These are phyloP conservation scores for Oncorhynchus mykiss DNA, from an alignment of 2,113 vertebrate genomes.

Conservation along the genomic window DNA sequence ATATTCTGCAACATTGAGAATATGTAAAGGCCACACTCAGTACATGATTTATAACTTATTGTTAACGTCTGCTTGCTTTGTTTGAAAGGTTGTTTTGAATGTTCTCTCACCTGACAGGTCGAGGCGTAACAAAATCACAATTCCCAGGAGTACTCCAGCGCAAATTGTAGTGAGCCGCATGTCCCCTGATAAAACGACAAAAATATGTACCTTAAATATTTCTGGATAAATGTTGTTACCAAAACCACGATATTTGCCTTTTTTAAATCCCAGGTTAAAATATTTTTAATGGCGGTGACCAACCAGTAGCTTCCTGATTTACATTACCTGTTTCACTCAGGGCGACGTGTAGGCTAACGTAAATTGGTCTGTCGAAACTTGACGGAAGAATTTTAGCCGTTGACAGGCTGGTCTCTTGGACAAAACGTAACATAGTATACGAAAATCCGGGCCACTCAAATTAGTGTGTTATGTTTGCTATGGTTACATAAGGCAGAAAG, in stretches of 20 bases:
- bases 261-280: slow-evolving; percentile 15
- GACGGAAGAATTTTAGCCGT: background rate
- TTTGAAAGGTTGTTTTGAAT: background rate
- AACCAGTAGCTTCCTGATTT: slow-evolving; percentile 63
- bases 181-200: background rate
- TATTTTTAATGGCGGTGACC: slow-evolving; percentile 29
- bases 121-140: slow-evolving; percentile 33
- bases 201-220: background rate
- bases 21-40: background rate
- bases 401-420: too few relatives aligned
- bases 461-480: too few relatives aligned
- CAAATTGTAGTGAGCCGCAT: slow-evolving; percentile 35
- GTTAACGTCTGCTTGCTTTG: background rate
- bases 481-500: too few relatives aligned
- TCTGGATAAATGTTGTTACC: background rate
- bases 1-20: too few relatives aligned
- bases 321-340: slow-evolving; percentile 40
- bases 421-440: too few relatives aligned
- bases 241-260: slow-evolving; percentile 28
- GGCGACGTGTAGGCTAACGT: slow-evolving; percentile 56
- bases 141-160: slow-evolving; percentile 31
- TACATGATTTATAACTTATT: background rate
- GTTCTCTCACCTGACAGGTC: slow-evolving; percentile 55
- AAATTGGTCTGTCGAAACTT: slow-evolving; percentile 59
- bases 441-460: too few relatives aligned